phyloP scores from a whole-genome alignment of 2,888 invertebrate genomes.

The Pseudococcus longispinus region DNA sequence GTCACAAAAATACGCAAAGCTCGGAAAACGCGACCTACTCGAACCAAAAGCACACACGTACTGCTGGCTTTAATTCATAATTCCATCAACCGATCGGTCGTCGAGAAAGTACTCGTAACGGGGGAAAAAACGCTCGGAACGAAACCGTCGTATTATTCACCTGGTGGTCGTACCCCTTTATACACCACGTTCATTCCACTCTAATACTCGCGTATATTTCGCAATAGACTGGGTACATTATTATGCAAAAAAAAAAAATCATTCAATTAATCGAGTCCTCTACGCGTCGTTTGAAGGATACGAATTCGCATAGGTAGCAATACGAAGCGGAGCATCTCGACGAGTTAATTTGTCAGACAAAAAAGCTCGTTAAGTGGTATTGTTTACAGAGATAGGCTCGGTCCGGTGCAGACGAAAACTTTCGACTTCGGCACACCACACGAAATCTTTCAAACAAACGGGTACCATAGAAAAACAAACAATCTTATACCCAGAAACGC shows the following conservation, averaged over 20 bases:
- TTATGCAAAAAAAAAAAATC: neutral
- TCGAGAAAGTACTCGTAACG: neutral
- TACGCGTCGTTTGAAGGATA: constrained; percentile 3
- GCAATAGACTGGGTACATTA: neutral
- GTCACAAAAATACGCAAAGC: neutral
- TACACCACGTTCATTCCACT: neutral
- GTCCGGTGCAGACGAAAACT: neutral
- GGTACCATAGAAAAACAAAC: neutral
- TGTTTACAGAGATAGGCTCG: no score
- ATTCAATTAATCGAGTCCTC: neutral
- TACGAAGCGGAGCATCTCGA: neutral
- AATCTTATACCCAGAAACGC: neutral
- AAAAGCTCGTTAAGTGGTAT: constrained; percentile 1
- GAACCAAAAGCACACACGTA: constrained; percentile 1
- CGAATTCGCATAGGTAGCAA: neutral
- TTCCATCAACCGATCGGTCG: neutral
- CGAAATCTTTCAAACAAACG: neutral
- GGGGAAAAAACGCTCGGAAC: neutral
- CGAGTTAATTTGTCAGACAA: neutral
- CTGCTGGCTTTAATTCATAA: constrained; percentile 25
- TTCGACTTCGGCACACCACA: neutral
- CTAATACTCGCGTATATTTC: neutral
- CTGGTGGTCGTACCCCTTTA: neutral
- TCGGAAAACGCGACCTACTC: neutral
- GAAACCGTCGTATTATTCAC: neutral